These are phyloP conservation scores for Steinernema scapterisci DNA, from an alignment of 2,888 invertebrate genomes.

Conservation along the genomic window DNA sequence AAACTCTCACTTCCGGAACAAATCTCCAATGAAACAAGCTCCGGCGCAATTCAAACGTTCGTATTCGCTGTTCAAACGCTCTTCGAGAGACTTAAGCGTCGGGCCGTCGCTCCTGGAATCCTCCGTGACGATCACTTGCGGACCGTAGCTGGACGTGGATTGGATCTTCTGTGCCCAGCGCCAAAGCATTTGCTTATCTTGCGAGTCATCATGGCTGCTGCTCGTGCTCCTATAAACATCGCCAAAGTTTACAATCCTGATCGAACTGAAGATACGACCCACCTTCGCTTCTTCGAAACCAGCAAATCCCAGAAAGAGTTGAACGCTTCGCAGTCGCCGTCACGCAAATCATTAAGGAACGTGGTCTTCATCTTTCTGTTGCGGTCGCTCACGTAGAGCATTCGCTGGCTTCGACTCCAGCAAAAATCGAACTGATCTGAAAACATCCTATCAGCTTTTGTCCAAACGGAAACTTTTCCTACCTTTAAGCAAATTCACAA, in stretches of 20 bases:
- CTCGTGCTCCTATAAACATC: background rate
- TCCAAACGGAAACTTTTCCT: background rate
- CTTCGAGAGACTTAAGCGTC: background rate
- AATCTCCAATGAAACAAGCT: background rate
- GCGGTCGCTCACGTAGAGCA: constrained; percentile 11
- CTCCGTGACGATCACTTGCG: background rate
- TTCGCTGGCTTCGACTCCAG: constrained; percentile 6
- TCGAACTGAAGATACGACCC: too few species aligned
- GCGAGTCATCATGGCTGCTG: background rate
- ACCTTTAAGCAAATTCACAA: constrained; percentile 14
- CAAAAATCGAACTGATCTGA: constrained; percentile 4
- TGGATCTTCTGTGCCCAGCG: background rate
- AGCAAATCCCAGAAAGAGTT: constrained; percentile 1
- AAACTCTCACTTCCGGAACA: constrained; percentile 8
- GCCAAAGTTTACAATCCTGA: background rate
- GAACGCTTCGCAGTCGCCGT: background rate
- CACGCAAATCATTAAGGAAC: background rate
- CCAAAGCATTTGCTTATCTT: constrained; percentile 1
- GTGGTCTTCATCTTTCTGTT: background rate
- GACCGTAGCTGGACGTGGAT: background rate
- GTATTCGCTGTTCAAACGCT: background rate
- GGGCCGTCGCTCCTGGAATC: background rate
- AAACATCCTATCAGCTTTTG: background rate
- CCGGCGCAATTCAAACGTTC: background rate
- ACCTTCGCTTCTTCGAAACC: background rate